These are phyloP conservation scores for Ochotona princeps DNA, from an alignment of 2,113 vertebrate species.

Conservation along the genomic window DNA sequence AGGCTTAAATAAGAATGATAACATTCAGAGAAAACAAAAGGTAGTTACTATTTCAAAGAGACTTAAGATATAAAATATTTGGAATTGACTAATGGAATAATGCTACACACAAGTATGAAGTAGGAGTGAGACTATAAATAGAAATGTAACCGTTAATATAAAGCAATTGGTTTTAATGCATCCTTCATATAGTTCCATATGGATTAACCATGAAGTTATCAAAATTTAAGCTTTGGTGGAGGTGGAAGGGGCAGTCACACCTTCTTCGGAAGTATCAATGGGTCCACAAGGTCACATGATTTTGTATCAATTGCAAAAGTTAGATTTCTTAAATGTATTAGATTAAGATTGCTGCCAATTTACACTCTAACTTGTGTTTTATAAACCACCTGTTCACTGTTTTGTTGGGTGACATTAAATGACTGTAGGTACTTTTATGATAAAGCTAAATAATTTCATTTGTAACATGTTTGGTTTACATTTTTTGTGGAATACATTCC, in stretches of 20 bases:
- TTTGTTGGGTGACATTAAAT: not conserved
- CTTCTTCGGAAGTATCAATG: not conserved
- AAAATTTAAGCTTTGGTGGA: not conserved
- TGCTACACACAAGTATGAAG: not conserved
- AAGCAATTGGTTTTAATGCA: not conserved
- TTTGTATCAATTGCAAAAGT: not conserved
- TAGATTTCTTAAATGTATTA: not conserved
- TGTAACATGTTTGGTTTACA: constrained; percentile 20
- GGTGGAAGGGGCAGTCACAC: too few relatives aligned
- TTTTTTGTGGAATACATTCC: not conserved
- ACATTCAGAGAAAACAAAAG: not conserved
- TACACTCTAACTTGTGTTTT: not conserved
- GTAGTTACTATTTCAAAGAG: too few relatives aligned
- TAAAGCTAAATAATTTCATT: not conserved
- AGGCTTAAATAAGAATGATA: not conserved
- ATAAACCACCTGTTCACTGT: not conserved
- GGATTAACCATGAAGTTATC: not conserved
- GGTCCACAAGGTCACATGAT: not conserved
- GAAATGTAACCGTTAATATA: not conserved
- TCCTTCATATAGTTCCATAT: not conserved
- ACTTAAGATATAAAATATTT: not conserved
- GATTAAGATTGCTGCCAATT: not conserved
- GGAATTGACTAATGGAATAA: not conserved
- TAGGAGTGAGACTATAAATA: not conserved
- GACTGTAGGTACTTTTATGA: not conserved